These are phyloP conservation scores for Brachymystax lenok DNA, from an alignment of 2,797 vertebrate genomes.

Conservation along the genomic window DNA sequence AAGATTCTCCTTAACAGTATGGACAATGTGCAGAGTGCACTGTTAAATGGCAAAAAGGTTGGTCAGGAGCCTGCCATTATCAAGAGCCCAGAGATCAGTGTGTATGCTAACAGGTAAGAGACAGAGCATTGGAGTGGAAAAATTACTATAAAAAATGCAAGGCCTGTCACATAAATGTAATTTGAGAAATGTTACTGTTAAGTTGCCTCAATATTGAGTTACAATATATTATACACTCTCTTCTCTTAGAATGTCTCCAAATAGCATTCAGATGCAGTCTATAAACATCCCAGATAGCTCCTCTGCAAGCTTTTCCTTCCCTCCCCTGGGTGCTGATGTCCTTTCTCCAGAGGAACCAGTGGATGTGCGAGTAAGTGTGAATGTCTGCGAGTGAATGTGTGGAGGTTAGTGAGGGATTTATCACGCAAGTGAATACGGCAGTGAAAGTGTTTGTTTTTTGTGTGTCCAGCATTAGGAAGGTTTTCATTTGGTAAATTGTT, in stretches of 20 bases:
- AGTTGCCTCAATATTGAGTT: constrained; percentile 1
- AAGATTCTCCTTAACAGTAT: constrained; percentile 77
- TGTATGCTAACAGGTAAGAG: constrained; percentile 89
- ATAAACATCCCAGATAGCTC: constrained; percentile 68
- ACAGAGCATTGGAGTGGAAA: background rate
- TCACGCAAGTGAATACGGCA: background rate
- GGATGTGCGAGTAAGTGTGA: constrained; percentile 86
- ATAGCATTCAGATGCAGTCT: constrained; percentile 62
- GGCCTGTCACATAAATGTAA: background rate
- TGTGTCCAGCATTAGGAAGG: background rate
- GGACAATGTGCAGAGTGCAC: constrained; percentile 82
- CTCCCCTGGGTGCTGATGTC: constrained; percentile 68
- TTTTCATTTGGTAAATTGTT: background rate
- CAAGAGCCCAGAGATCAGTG: constrained; percentile 76
- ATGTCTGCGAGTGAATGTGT: background rate
- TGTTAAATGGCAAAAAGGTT: constrained; percentile 79
- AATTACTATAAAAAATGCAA: background rate
- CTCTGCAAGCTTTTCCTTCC: constrained; percentile 84
- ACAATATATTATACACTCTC: background rate
- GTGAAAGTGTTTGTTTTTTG: background rate
- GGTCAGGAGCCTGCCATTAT: constrained; percentile 77
- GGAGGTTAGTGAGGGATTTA: background rate
- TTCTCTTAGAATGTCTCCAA: constrained; percentile 63
- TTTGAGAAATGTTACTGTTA: background rate
- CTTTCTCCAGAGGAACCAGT: constrained; percentile 75